These are phyloP conservation scores for Notoglanidium macrostoma DNA, from an alignment of 2,797 vertebrate species.

Conservation along the genomic window DNA sequence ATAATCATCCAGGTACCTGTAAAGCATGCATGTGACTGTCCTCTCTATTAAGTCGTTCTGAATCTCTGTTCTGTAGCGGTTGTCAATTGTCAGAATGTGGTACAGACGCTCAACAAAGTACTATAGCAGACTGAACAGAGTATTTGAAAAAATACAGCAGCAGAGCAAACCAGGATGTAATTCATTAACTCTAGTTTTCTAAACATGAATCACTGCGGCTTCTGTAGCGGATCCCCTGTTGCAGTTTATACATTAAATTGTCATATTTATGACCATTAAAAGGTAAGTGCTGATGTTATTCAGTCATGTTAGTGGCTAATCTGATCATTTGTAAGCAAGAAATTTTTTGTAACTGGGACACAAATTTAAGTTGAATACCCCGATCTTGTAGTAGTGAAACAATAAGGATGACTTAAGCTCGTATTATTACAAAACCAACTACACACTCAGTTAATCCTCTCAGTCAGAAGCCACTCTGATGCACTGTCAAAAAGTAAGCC, in stretches of 20 bases:
- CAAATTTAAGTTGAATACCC: neutral
- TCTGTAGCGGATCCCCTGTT: neutral
- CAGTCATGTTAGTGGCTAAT: neutral
- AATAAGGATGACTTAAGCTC: neutral
- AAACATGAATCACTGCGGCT: neutral
- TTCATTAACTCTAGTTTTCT: neutral
- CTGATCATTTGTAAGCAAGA: neutral
- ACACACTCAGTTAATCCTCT: neutral
- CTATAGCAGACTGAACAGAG: neutral
- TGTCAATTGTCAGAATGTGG: neutral
- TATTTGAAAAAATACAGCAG: neutral
- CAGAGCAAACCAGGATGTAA: neutral
- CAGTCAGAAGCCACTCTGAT: neutral
- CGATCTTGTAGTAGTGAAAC: neutral
- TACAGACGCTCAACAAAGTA: neutral
- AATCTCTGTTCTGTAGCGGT: neutral
- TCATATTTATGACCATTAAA: neutral
- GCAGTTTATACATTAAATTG: neutral
- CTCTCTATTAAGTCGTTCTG: neutral
- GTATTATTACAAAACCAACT: conserved; percentile 1
- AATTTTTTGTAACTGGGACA: neutral
- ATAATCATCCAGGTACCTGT: neutral
- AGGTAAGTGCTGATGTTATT: neutral
- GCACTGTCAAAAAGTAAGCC: conserved; percentile 1
- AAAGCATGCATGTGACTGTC: neutral